These are phyloP conservation scores for Zelleria hepariella DNA, from an alignment of 2,888 invertebrate genomes.

Conservation along the genomic window DNA sequence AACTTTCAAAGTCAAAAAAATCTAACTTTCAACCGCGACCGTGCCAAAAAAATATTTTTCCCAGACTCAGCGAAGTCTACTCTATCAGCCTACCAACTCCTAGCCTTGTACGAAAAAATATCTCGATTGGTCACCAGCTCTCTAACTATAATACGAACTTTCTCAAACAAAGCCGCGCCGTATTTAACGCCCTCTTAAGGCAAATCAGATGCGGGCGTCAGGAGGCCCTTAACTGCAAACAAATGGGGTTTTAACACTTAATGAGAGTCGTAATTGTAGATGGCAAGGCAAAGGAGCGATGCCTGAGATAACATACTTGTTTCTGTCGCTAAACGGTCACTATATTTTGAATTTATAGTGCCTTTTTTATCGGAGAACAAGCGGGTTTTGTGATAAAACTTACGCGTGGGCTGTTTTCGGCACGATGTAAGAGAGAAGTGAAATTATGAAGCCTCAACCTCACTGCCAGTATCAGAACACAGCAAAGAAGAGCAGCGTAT, in stretches of 20 bases:
- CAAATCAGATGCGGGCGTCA: not conserved
- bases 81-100: too few relatives aligned
- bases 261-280: constrained; percentile 17
- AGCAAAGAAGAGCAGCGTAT: too few relatives aligned
- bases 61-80: too few relatives aligned
- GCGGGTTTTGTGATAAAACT: constrained; percentile 3
- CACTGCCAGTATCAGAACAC: too few relatives aligned
- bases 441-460: not conserved
- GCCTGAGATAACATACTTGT: not conserved
- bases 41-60: too few relatives aligned
- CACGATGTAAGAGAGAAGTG: not conserved
- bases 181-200: not conserved
- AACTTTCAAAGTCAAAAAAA: too few relatives aligned
- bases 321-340: not conserved
- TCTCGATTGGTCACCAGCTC: too few relatives aligned
- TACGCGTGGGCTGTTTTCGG: constrained; percentile 20
- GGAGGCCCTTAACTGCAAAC: constrained; percentile 25
- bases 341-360: not conserved
- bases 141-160: not conserved
- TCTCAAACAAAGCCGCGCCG: not conserved
- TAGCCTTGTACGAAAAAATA: too few relatives aligned
- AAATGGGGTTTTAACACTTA: constrained; percentile 31
- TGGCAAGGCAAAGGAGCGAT: not conserved
- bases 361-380: not conserved
- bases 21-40: too few relatives aligned